Evolutionary conservation across 2,113 vertebrate species (phyloP).

Genomic region (Gambusia holbrooki): DNA sequence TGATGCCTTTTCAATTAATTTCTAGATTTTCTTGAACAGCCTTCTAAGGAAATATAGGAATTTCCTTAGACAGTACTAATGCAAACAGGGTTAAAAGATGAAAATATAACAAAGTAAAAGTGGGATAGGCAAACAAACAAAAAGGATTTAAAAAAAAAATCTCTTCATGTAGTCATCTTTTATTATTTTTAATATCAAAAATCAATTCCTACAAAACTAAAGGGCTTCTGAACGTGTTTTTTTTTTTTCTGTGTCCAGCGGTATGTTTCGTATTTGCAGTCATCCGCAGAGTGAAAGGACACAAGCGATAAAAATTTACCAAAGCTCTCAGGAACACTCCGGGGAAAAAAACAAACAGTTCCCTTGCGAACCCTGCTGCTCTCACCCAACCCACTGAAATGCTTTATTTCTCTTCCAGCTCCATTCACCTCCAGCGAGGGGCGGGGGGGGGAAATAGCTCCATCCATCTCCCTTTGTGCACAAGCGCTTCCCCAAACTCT

Average conservation of each 20-base stretch:
- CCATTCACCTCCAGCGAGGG: background rate
- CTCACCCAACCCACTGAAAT: background rate
- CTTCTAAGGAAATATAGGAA: too few species aligned
- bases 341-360: background rate
- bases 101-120: background rate
- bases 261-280: background rate
- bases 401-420: conserved; percentile 12
- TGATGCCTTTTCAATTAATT: too few species aligned
- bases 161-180: background rate
- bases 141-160: too few species aligned
- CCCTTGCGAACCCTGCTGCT: background rate
- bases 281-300: background rate
- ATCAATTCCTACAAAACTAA: background rate
- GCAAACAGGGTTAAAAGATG: background rate
- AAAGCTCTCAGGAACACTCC: background rate
- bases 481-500: conserved; percentile 12
- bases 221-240: too few species aligned
- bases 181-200: background rate
- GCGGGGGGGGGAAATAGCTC: background rate
- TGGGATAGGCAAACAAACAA: background rate
- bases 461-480: background rate
- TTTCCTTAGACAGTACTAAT: background rate
- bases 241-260: too few species aligned
- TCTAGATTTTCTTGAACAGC: too few species aligned
- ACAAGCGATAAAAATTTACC: background rate